phyloP scores from a whole-genome alignment of 2,888 invertebrate species.

The Acronicta aceris region DNA sequence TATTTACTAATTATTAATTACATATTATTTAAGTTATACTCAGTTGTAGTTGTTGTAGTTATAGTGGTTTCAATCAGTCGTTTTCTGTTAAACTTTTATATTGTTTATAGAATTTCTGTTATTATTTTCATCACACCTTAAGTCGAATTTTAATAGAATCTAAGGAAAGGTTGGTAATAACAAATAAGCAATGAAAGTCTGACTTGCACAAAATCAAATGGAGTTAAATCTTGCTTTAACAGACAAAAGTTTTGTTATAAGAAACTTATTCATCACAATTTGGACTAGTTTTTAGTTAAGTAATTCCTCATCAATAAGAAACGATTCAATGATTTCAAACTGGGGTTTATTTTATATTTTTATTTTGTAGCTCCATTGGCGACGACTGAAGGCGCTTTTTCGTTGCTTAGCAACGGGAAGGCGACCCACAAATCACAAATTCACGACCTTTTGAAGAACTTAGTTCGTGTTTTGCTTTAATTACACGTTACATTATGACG shows the following conservation, averaged over 20 bases:
- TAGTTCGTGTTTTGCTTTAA: no score
- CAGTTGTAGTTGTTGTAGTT: no score
- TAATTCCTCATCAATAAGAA: neutral
- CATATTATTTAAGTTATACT: neutral
- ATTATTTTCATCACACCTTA: no score
- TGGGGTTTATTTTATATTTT: no score
- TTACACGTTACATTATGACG: no score
- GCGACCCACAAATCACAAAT: constrained; percentile 19
- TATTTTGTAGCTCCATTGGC: constrained; percentile 17
- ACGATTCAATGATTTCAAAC: constrained; percentile 29
- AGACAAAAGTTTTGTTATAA: no score
- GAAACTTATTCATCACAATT: no score
- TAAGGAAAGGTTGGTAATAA: no score
- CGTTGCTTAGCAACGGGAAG: constrained; percentile 45
- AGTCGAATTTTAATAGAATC: no score
- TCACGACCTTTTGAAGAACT: constrained; percentile 20
- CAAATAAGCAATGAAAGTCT: no score
- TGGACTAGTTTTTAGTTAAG: neutral
- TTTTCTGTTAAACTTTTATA: neutral
- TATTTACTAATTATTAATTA: neutral
- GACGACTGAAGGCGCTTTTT: constrained; percentile 24
- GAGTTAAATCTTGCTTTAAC: no score
- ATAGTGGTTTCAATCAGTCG: neutral
- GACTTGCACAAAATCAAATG: no score
- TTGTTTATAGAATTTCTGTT: neutral